Conservation (phyloP, 2,113 vertebrate species). For the Corythoichthys intestinalis region DNA sequence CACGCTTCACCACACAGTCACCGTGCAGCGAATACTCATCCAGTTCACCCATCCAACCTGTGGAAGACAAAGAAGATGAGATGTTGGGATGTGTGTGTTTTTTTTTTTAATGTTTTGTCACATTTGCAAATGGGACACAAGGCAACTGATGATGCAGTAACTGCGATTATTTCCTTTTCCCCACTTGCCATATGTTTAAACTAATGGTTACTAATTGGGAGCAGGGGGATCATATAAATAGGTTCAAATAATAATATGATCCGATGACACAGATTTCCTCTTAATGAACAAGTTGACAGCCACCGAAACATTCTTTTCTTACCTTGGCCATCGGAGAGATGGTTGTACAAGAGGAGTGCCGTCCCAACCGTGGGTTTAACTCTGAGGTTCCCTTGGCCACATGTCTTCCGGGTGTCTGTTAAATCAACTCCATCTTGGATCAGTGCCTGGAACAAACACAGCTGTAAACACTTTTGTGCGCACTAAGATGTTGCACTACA, state of each 20-base stretch:
- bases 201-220: neutral
- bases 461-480: constrained; percentile 9
- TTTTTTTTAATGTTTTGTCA: neutral
- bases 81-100: neutral
- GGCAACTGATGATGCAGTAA: neutral
- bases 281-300: neutral
- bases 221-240: neutral
- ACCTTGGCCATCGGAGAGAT: constrained; percentile 95
- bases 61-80: neutral
- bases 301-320: constrained; percentile 21
- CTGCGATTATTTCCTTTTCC: neutral
- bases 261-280: neutral
- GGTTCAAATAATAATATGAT: neutral
- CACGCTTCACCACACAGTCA: constrained; percentile 84
- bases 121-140: neutral
- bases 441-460: constrained; percentile 76
- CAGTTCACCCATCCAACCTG: constrained; percentile 95
- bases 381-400: constrained; percentile 85
- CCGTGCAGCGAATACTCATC: constrained; percentile 93
- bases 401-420: constrained; percentile 86
- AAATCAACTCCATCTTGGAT: constrained; percentile 86
- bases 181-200: too few relatives aligned
- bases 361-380: constrained; percentile 86
- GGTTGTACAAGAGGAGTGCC: constrained; percentile 96
- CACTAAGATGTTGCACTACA: constrained; percentile 11